These are phyloP conservation scores for Lasioglossum leucozonium DNA, from an alignment of 2,888 invertebrate genomes.

Conservation along the genomic window DNA sequence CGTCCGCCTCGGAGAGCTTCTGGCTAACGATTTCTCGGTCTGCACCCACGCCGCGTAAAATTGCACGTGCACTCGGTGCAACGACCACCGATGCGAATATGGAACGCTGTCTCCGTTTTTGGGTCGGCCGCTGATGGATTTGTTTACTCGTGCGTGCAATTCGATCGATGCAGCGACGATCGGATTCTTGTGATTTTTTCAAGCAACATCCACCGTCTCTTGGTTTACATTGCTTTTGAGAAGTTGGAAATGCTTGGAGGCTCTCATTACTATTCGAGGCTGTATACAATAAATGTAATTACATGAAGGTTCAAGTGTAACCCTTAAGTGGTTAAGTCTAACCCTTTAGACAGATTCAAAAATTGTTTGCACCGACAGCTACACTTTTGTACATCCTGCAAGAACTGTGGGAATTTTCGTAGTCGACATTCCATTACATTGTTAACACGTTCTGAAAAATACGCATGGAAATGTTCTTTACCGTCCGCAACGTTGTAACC, in stretches of 20 bases:
- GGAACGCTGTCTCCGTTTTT: background rate
- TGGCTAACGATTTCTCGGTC: background rate
- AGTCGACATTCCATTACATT: too few relatives aligned
- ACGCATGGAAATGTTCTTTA: too few relatives aligned
- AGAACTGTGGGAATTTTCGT: too few relatives aligned
- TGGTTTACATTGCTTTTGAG: background rate
- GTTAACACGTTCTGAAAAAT: too few relatives aligned
- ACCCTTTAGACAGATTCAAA: too few relatives aligned
- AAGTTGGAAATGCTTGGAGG: background rate
- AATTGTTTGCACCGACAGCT: too few relatives aligned
- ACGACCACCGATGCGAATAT: constrained; percentile 1
- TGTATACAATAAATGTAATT: background rate
- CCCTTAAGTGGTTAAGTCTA: background rate
- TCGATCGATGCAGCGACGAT: background rate
- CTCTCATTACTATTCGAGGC: background rate
- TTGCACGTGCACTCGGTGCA: background rate
- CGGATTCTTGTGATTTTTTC: background rate
- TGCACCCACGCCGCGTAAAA: background rate
- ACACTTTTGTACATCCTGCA: too few relatives aligned
- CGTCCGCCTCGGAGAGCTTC: background rate
- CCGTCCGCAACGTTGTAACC: too few relatives aligned
- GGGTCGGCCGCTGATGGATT: background rate
- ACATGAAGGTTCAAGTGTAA: background rate
- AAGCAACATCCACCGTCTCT: background rate
- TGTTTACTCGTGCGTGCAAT: background rate